Evolutionary conservation across 2,888 invertebrate species (phyloP), one percentile per base, ranked within the genome.

Genomic region (Bibio marci): DNA sequence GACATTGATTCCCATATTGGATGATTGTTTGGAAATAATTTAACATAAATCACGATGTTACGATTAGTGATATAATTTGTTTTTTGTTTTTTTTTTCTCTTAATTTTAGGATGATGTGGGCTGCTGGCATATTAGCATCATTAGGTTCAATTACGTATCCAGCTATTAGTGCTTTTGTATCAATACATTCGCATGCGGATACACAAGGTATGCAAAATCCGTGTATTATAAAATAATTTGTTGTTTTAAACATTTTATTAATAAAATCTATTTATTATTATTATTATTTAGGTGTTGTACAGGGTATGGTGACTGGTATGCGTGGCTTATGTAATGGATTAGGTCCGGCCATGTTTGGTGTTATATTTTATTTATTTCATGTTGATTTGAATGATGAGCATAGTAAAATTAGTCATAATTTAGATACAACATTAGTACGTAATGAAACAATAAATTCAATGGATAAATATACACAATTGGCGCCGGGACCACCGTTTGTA

Each of bases 231-330:
- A 2, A 4, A 11, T 12, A 7, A 5, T 25, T 3, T 12, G 27
- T 15, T 26, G 27, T 35, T 19, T 7, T 35, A 19, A 35, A 35
- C 8, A 35, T 10, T 15, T 15, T 35, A 19, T 27, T 35, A 15
- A 11, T 25, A 27, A 19, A 6, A 27, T 28, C 22, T 19, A 18
- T 37, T 30, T 36, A 37, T 31, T 12, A 27, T 35, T 41, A 35
- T 8, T 26, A 28, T 17, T 35, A 39, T 45, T 28, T 46, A 71
- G 72, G 85, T 41, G 76, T 88, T 27, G 87, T 87, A 43, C 92
- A 94, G 65, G 97, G 98, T 45, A 91, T 99, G 77, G 90, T 99
- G 37, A 98, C 98, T 0, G 98, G 98, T 12, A 95, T 98, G 71
- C 70, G 97, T 45, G 97, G 98, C 1, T 73, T 98, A 37, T 98